These are phyloP conservation scores for Microcebus ravelobensis DNA, from an alignment of 2,113 vertebrate genomes.

Conservation along the genomic window DNA sequence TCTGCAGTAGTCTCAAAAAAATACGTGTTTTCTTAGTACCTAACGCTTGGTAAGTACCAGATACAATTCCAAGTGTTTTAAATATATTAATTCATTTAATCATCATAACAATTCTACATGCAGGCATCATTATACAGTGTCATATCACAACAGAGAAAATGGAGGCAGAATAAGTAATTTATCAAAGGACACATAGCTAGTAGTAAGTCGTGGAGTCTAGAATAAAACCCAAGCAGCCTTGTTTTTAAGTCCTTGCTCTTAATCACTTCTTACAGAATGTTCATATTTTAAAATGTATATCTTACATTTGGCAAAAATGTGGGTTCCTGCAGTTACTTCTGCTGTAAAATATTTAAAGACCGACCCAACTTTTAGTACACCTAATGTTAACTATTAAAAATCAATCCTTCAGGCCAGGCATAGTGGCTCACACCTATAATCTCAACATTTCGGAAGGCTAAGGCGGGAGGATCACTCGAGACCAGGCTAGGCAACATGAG, in stretches of 20 bases:
- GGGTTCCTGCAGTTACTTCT: background rate
- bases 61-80: background rate
- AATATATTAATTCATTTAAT: background rate
- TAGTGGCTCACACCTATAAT: too few species aligned
- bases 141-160: background rate
- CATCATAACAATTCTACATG: background rate
- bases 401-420: background rate
- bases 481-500: too few species aligned
- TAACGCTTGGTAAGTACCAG: background rate
- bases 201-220: background rate
- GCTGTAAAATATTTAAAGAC: background rate
- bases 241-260: background rate
- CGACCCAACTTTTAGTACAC: too few species aligned
- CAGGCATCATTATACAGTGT: background rate
- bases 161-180: background rate
- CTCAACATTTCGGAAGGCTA: too few species aligned
- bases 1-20: background rate
- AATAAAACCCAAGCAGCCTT: background rate
- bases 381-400: background rate
- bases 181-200: background rate
- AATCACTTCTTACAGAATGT: background rate
- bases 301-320: background rate
- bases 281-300: background rate
- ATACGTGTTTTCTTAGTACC: too few species aligned
- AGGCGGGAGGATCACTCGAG: too few species aligned